Base-by-base conservation (phyloP, 1,140 invertebrate species). In the Aricia agestis region DNA sequence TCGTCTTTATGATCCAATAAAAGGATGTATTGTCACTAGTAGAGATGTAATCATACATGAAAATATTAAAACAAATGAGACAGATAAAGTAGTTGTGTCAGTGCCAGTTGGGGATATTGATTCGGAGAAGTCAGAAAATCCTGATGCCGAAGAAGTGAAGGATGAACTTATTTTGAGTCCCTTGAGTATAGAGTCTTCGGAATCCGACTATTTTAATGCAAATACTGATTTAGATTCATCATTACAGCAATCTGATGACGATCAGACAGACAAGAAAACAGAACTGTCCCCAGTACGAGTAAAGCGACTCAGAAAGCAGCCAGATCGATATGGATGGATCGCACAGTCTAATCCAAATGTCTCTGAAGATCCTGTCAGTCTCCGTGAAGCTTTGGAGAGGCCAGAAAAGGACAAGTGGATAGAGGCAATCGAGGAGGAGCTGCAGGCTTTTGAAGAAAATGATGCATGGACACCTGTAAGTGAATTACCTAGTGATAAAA, bases 1-100 rank as follows among this genome's bases (percentile, higher is more conserved):
- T 15, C 13, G 72, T 10, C n/a, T 68, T 9, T 73, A 73, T 73
- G 59, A 73, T 63, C 72, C 68, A 52, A 25, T 70, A 6, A 70
- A 67, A 19, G 41, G 17, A 17, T 52, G 67, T 69, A 19, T 72
- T 1, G 17, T 66, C 1, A 73, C 72, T 1, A 73, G 68, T 67
- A 73, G 68, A 69, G 68, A 73, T 73, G 72, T 69, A 18, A 67
- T 72, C 9, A 69, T 72, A 3, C 31, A 72, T 69, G 71, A 72
- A 61, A 72, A 72, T 25, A 66, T 19, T 6, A 32, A 66, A 1
- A 57, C 5, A 72, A 67, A 69, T 2, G 9, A 13, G 19, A 66
- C 25, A 19, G 19, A 58, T 52, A 15, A 72, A 3, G 2, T 25
- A 58, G 17, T 57, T 32, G 42, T 66, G 25, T 66, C 67, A 66